Percentiles rank a stretch among this genome's conserved stretches.
Evolutionary conservation across 2,888 invertebrate genomes (phyloP).

Genomic region (Cabera pusaria): DNA sequence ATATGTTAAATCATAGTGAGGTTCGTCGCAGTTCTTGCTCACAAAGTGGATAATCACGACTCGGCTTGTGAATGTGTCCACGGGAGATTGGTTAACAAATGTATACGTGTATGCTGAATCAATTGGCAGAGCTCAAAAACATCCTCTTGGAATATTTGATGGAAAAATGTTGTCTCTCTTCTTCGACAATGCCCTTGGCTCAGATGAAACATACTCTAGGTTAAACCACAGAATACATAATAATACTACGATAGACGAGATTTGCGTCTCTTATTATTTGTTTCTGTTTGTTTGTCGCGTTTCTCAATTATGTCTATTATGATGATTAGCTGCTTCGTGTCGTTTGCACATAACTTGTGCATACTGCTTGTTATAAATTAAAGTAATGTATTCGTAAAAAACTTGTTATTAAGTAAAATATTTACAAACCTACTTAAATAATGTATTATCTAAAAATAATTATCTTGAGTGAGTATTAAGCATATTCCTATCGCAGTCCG

Average conservation of each 20-base stretch:
- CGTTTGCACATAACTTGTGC: too few relatives aligned
- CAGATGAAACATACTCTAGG: too few relatives aligned
- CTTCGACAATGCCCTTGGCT: conserved; percentile 7
- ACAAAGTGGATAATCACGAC: conserved; percentile 79
- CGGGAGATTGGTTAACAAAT: conserved; percentile 68
- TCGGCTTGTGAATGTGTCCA: conserved; percentile 52
- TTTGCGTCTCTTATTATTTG: too few relatives aligned
- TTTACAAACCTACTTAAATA: too few relatives aligned
- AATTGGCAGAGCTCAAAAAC: conserved; percentile 49
- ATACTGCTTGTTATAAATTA: too few relatives aligned
- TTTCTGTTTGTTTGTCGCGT: conserved; percentile 3
- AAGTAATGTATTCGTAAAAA: too few relatives aligned
- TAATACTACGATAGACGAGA: too few relatives aligned
- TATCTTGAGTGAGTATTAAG: too few relatives aligned
- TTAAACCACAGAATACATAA: too few relatives aligned
- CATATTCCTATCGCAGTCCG: too few relatives aligned
- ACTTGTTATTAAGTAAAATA: too few relatives aligned
- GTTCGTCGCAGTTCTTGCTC: conserved; percentile 56
- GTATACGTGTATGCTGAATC: conserved; percentile 59
- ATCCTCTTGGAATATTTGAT: conserved; percentile 29
- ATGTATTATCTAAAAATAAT: too few relatives aligned
- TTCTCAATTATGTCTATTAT: conserved; percentile 2
- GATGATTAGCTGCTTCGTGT: conserved; percentile 24
- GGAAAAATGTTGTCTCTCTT: conserved; percentile 7
- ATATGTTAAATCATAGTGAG: conserved; percentile 47